Evolutionary conservation across 2,888 invertebrate genomes (phyloP), one percentile per base, ranked within the genome.

Genomic region (Helobdella robusta): DNA sequence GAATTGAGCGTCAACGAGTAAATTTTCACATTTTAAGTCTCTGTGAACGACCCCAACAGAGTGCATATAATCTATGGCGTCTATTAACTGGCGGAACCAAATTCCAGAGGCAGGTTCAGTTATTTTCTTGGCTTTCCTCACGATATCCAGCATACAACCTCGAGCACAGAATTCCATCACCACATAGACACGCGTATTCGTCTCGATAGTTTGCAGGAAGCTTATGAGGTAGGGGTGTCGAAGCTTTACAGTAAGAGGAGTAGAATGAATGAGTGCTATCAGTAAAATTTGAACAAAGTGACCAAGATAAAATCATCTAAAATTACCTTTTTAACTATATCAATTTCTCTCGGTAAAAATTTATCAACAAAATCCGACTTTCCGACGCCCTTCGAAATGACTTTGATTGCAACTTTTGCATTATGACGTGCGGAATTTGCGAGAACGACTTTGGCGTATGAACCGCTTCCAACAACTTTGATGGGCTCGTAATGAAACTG

Each of bases 1-100:
- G 44, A 73, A 66, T 35, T 71, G 28, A 5, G 67, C 66, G 65
- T 74, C 74, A 15, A 77, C 64, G 1, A 77, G 70, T 30, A 77
- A 64, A 65, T 77, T 77, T 66, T 78, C 77, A 67, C 78, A 78
- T 66, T 78, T 78, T 25, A 78, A 68, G 68, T 78, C 78, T n/a
- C 78, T 66, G 65, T 78, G 77, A 2, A 74, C 77, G 6, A 77
- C 69, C 0, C 75, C 75, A 18, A 44, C 50, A 11, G 34, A 28
- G 66, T 78, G 78, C 68, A 74, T 73, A 64, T 76, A 76, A 8
- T 67, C 69, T 8, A 77, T 67, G 1, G 76, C 77, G 5, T 75
- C 74, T 6, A 72, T 65, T 23, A 77, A 64, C 62, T 77, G 74
- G 6, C 67, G 67, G 56, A 76, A 75, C 75, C 75, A 76, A 11